Conservation (phyloP, 1,140 invertebrate species). For the Hyposmocoma kahamanoa region DNA sequence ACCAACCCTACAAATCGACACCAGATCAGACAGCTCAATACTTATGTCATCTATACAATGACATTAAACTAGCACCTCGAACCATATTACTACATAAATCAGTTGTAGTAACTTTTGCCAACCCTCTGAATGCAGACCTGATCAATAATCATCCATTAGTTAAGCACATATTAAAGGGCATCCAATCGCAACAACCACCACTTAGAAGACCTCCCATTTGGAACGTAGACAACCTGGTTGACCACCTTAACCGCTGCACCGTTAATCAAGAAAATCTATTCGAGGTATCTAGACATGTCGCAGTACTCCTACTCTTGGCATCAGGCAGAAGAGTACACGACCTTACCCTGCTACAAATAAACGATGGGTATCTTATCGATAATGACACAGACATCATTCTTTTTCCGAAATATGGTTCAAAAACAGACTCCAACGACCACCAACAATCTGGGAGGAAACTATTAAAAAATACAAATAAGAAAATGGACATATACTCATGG, state of each 20-base stretch:
- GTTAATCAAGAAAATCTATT: constrained; percentile 4
- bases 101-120: not conserved
- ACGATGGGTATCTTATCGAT: not conserved
- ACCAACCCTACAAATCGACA: not conserved
- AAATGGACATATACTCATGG: not conserved
- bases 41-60: not conserved
- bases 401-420: constrained; percentile 21
- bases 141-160: not conserved
- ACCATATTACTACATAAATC: not conserved
- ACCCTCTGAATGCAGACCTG: not conserved
- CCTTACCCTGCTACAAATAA: constrained; percentile 25
- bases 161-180: not conserved
- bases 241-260: not conserved
- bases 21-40: not conserved
- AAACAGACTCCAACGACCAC: constrained; percentile 13
- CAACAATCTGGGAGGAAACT: constrained; percentile 10
- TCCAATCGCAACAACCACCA: not conserved
- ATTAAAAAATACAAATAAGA: not conserved
- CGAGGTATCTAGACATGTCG: constrained; percentile 25
- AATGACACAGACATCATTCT: constrained; percentile 8
- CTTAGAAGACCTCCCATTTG: not conserved
- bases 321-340: constrained; percentile 34
- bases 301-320: constrained; percentile 25
- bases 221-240: not conserved
- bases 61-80: not conserved